phyloP scores from a whole-genome alignment of 2,797 vertebrate species.

The Champsocephalus esox region DNA sequence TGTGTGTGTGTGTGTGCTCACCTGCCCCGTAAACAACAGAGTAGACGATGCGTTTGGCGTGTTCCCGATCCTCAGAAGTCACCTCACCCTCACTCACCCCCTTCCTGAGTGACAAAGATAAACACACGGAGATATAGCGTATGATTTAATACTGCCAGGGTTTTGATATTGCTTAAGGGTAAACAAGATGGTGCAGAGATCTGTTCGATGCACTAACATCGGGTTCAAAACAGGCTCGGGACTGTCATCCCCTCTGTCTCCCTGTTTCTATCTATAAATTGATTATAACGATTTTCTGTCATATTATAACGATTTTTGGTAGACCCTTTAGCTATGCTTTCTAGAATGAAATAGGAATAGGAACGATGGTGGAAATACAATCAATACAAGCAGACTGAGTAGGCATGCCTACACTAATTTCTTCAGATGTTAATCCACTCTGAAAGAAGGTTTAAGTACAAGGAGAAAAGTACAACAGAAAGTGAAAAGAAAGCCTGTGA shows the following conservation, averaged over 20 bases:
- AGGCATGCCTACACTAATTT: background rate
- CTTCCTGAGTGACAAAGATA: conserved; percentile 83
- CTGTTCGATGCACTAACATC: too few relatives aligned
- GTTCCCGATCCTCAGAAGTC: conserved; percentile 87
- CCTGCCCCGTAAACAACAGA: conserved; percentile 94
- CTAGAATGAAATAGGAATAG: background rate
- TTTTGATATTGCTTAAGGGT: background rate
- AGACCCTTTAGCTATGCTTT: background rate
- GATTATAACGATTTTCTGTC: too few relatives aligned
- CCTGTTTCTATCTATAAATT: too few relatives aligned
- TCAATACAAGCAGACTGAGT: background rate
- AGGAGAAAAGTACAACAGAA: background rate
- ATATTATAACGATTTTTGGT: too few relatives aligned
- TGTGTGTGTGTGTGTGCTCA: conserved; percentile 61
- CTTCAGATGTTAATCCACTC: background rate
- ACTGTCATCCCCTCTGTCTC: too few relatives aligned
- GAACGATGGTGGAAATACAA: background rate
- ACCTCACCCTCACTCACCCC: conserved; percentile 80
- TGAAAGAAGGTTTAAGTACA: background rate
- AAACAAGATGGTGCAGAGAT: background rate
- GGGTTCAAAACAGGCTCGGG: too few relatives aligned
- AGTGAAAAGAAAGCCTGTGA: background rate
- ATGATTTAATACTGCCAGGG: background rate
- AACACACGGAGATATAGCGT: background rate
- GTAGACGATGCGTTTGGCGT: conserved; percentile 91